Base-by-base conservation (phyloP, 2,888 invertebrate genomes). In the Andrena hattorfiana region DNA sequence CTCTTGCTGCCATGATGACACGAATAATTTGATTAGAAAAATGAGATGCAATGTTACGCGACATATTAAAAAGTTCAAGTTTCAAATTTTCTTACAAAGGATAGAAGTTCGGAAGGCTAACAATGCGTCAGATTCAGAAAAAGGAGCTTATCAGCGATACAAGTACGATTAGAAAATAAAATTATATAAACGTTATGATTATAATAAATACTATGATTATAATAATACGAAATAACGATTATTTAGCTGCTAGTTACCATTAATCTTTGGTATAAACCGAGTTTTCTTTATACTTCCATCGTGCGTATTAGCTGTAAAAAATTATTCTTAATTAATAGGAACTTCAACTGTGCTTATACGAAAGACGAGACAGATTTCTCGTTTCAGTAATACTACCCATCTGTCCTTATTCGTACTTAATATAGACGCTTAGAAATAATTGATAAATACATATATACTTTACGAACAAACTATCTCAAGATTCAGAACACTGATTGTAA, bases 151-250 rank as follows among this genome's bases (percentile, higher is more conserved):
- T n/a, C 62, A 64, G 26, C 26, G 60, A 56, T 5, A 20, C 0
- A 28, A 28, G 20, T 56, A 51, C n/a, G 13, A 20, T 81, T 68
- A 75, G 70, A 82, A 81, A 80, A 82, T 80, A 80, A 83, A 68
- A 30, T 81, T 48, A 62, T 81, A 76, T 35, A 82, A 82, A 81
- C 60, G 1, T 35, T 64, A 59, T 32, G 30, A 70, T 75, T 81
- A 66, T 20, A 66, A 64, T 62, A 30, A 82, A 81, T 67, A 3
- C 35, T 64, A 63, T 42, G 42, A 75, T 75, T 82, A 64, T 56
- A 30, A 49, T 67, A 70, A 56, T 63, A 64, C 6, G 23, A 23
- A 62, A 28, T 59, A 69, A 59, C 56, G 32, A 80, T 62, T 59
- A n/a, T 13, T 35, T 56, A 70, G 54, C 56, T 49, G 5, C 60